Conservation (phyloP, 2,888 invertebrate species). For the Didymodactylos carnosus region DNA sequence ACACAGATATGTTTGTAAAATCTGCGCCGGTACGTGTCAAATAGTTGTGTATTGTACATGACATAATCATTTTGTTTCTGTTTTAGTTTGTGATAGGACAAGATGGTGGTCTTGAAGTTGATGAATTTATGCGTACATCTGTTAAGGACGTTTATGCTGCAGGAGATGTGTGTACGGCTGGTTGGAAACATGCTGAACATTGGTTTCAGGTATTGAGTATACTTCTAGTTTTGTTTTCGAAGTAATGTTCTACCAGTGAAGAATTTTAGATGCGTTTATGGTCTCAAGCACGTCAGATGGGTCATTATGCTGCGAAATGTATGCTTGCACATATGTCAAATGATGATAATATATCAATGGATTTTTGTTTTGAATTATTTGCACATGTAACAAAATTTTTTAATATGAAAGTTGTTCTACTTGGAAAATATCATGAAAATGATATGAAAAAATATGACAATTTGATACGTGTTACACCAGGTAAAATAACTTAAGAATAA, state of each 20-base stretch:
- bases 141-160: constrained; percentile 65
- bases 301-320: constrained; percentile 68
- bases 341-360: constrained; percentile 35
- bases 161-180: constrained; percentile 73
- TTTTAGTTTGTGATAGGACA: constrained; percentile 25
- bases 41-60: neutral
- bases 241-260: neutral
- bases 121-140: constrained; percentile 64
- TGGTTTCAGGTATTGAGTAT: constrained; percentile 46
- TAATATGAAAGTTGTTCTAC: constrained; percentile 56
- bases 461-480: constrained; percentile 53
- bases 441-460: constrained; percentile 50
- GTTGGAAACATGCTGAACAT: constrained; percentile 46
- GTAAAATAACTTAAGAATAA: constrained; percentile 29
- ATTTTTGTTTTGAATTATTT: constrained; percentile 91
- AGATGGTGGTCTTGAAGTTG: constrained; percentile 66
- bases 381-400: constrained; percentile 86
- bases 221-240: too few species aligned
- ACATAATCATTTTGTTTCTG: neutral
- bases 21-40: constrained; percentile 16
- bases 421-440: constrained; percentile 82
- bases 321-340: constrained; percentile 42
- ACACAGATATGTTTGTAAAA: constrained; percentile 19
- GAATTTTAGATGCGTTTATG: constrained; percentile 60
- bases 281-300: constrained; percentile 97